Evolutionary conservation across 1,140 invertebrate species (phyloP).

Genomic region (Ectropis grisescens): DNA sequence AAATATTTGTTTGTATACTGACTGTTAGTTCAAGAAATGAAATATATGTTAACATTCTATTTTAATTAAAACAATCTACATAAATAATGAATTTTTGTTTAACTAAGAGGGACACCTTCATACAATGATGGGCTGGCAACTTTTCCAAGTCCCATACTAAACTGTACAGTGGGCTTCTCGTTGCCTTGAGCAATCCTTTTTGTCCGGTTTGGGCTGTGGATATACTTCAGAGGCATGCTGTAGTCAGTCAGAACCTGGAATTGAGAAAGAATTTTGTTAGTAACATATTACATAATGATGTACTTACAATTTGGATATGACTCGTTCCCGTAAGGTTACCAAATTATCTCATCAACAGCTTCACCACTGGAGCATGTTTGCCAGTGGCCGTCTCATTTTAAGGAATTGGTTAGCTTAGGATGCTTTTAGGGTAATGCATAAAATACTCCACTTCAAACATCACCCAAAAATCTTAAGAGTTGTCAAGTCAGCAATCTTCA

Average conservation of each 20-base stretch:
- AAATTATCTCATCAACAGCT: background rate
- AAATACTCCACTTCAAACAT: no score
- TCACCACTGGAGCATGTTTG: background rate
- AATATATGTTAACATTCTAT: no score
- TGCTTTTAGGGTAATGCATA: no score
- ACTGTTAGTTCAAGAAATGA: no score
- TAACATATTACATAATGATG: conserved; percentile 3
- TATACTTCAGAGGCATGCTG: conserved; percentile 71
- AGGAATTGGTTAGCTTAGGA: background rate
- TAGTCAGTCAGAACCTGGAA: conserved; percentile 46
- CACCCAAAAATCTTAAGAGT: background rate
- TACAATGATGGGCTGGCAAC: conserved; percentile 70
- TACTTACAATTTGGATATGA: background rate
- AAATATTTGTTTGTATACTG: no score
- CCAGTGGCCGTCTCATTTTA: background rate
- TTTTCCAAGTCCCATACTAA: conserved; percentile 69
- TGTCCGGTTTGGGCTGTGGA: conserved; percentile 53
- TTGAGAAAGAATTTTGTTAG: conserved; percentile 4
- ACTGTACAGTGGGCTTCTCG: conserved; percentile 71
- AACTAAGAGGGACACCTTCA: conserved; percentile 49
- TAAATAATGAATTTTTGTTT: conserved; percentile 8
- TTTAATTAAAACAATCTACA: no score
- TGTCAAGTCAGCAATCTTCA: conserved; percentile 1
- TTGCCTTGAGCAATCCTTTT: conserved; percentile 71
- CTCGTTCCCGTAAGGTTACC: no score